Evolutionary conservation across 2,888 invertebrate genomes (phyloP).

Genomic region (Malthinus seriepunctatus): DNA sequence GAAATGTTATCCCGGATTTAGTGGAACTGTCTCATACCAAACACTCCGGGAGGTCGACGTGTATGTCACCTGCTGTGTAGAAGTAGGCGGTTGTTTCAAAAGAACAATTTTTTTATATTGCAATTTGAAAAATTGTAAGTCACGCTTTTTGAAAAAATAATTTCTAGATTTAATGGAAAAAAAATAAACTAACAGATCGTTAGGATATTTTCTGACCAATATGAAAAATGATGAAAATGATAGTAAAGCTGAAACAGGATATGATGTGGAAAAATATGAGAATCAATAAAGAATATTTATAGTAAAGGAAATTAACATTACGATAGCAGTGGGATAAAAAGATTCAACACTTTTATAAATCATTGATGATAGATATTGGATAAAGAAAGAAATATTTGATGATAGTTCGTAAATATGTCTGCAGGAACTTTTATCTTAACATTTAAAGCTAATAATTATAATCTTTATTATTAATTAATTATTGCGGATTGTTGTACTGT

Average conservation of each 20-base stretch:
- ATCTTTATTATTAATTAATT: conserved; percentile 6
- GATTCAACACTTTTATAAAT: conserved; percentile 8
- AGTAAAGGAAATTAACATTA: conserved; percentile 4
- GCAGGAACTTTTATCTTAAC: too few species aligned
- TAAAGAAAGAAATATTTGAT: neutral
- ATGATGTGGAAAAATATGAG: conserved; percentile 5
- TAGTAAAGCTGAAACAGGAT: conserved; percentile 11
- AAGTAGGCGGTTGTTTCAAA: conserved; percentile 6
- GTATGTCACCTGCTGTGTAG: conserved; percentile 28
- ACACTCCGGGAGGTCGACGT: conserved; percentile 28
- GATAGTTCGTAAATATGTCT: neutral
- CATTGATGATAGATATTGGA: neutral
- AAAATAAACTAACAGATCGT: neutral
- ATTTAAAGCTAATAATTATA: too few species aligned
- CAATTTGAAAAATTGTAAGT: neutral
- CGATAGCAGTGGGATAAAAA: conserved; percentile 5
- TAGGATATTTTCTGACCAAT: neutral
- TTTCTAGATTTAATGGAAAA: neutral
- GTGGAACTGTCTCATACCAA: conserved; percentile 25
- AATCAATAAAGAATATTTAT: conserved; percentile 16
- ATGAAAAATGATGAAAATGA: conserved; percentile 2
- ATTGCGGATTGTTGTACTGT: neutral
- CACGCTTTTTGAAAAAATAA: neutral
- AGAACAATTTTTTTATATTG: conserved; percentile 4
- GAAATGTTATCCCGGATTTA: conserved; percentile 44